phyloP scores from a whole-genome alignment of 2,888 invertebrate species.

The Pemphredon lugubris region DNA sequence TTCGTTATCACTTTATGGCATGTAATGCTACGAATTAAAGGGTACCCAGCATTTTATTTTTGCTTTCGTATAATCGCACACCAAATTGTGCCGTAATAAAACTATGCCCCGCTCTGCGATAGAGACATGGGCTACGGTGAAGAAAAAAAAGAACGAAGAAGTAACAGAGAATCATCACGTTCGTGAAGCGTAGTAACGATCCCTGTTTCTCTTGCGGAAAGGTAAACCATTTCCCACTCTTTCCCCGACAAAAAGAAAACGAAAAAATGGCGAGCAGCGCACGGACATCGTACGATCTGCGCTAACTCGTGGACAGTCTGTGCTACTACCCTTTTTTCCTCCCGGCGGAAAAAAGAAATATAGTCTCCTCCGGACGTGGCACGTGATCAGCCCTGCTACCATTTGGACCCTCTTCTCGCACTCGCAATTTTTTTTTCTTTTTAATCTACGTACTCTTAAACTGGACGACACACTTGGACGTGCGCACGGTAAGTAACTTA shows the following conservation, averaged over 20 bases:
- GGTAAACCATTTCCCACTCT: constrained; percentile 22
- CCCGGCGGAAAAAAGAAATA: constrained; percentile 53
- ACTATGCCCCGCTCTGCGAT: neutral
- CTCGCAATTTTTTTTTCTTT: constrained; percentile 53
- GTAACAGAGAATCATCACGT: constrained; percentile 42
- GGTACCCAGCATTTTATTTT: constrained; percentile 17
- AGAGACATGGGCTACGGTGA: constrained; percentile 12
- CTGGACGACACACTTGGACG: constrained; percentile 76
- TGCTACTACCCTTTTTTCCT: constrained; percentile 47
- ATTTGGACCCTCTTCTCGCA: constrained; percentile 71
- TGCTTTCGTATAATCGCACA: constrained; percentile 18
- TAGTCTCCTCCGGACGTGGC: constrained; percentile 55
- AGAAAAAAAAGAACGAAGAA: constrained; percentile 56
- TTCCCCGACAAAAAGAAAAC: constrained; percentile 4
- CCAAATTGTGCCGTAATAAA: constrained; percentile 22
- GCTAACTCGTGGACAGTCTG: constrained; percentile 56
- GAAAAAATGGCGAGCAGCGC: constrained; percentile 44
- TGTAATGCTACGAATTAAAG: constrained; percentile 34
- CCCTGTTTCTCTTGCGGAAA: constrained; percentile 43
- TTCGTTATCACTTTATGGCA: constrained; percentile 50
- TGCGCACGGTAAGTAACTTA: constrained; percentile 71
- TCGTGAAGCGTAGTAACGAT: constrained; percentile 28
- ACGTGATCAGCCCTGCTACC: constrained; percentile 61
- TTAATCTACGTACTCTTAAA: constrained; percentile 62
- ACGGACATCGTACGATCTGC: constrained; percentile 34